Evolutionary conservation across 1,140 invertebrate species (phyloP), one percentile per base, ranked within the genome.

Genomic region (Eupeodes corollae): DNA sequence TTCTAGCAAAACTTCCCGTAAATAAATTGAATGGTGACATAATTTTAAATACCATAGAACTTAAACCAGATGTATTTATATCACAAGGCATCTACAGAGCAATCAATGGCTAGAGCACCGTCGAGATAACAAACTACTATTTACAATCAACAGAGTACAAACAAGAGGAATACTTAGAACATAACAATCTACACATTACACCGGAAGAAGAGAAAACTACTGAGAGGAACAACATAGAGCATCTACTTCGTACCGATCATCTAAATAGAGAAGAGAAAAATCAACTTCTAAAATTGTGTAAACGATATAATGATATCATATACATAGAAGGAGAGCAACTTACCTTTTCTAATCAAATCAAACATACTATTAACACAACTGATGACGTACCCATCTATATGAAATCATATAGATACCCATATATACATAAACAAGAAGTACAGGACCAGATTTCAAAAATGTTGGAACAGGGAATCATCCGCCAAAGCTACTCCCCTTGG

Each of bases 391-490:
- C 56, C 18, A 48, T 56, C 34, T 50, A 44, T 49, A 49, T 50
- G 9, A 56, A 59, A 54, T 48, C 48, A 44, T 64, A 60, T 50
- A 46, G 52, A 51, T 64, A 63, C 53, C 59, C 56, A 10, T 49
- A 64, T 52, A 47, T 59, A 31, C 52, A 58, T 46, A 55, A 59
- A 51, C 16, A 48, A 13, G 54, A 60, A 56, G 49, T 56, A 44
- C 47, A 52, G 32, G 56, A 52, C 19, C 55, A 57, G 56, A 58
- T 58, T 38, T 30, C 45, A 10, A 38, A 65, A 47, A 65, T 68
- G 58, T 38, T 67, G 13, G 37, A 57, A 14, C 41, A 57, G 33
- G 43, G 50, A 19, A 58, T 63, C 19, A 57, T 62, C 32, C 30
- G 43, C 34, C 47, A 51, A 44, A 52, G 51, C 34, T 52, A 48